phyloP scores from a whole-genome alignment of 2,113 vertebrate genomes.

The Sinocyclocheilus anshuiensis region DNA sequence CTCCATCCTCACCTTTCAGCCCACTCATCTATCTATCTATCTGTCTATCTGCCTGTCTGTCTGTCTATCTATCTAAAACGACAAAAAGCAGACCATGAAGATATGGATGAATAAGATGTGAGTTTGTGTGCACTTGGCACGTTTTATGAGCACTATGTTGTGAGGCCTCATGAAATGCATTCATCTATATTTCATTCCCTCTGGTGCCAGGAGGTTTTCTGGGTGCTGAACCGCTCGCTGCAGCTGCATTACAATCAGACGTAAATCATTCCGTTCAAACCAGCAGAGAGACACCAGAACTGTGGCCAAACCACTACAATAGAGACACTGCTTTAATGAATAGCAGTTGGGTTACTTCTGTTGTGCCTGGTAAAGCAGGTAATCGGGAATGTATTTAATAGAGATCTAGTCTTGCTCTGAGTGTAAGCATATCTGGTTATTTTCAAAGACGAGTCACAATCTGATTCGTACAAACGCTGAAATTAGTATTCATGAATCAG shows the following conservation, averaged over 20 bases:
- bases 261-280: neutral
- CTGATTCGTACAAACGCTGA: neutral
- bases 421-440: neutral
- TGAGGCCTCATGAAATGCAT: neutral
- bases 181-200: slow-evolving; percentile 42
- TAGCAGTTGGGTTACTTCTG: neutral
- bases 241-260: slow-evolving; percentile 7
- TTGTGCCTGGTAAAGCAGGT: neutral
- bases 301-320: neutral
- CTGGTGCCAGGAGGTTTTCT: slow-evolving; percentile 19
- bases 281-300: neutral
- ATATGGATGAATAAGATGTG: neutral
- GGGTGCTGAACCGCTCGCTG: neutral
- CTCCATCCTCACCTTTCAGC: neutral
- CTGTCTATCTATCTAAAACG: neutral
- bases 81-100: neutral
- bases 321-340: neutral
- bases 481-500: slow-evolving; percentile 28
- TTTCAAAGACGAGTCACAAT: neutral
- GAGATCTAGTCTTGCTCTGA: neutral
- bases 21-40: neutral
- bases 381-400: neutral
- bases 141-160: neutral
- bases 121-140: neutral
- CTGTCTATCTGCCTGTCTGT: neutral